Conservation (phyloP, 2,797 vertebrate species). For the Falco rusticolus region DNA sequence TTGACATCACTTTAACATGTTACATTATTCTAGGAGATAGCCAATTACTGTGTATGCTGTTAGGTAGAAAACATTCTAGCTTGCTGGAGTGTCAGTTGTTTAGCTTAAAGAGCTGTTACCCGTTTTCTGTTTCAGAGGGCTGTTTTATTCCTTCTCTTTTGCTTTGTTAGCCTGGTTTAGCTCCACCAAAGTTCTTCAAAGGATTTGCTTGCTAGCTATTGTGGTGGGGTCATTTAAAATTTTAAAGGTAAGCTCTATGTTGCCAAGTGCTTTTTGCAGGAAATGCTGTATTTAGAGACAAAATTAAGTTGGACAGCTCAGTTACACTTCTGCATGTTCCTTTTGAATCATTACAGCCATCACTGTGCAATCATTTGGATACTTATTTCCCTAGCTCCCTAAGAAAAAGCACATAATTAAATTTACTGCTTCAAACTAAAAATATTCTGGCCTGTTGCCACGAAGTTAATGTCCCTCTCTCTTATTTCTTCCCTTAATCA, state of each 20-base stretch:
- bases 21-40: not conserved
- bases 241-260: not conserved
- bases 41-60: not conserved
- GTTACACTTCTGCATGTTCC: not conserved
- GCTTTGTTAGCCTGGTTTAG: not conserved
- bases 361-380: not conserved
- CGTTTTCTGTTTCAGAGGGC: not conserved
- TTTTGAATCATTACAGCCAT: not conserved
- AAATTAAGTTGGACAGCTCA: not conserved
- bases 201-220: not conserved
- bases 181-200: not conserved
- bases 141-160: not conserved
- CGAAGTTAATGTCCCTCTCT: too few relatives aligned
- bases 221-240: not conserved
- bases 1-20: not conserved
- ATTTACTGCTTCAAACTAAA: not conserved
- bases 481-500: not conserved
- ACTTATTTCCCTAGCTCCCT: not conserved
- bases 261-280: not conserved
- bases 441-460: not conserved
- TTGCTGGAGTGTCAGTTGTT: not conserved
- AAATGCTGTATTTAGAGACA: not conserved
- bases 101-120: not conserved
- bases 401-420: not conserved
- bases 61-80: not conserved